Conservation (phyloP, 2,797 vertebrate genomes). For the Typhlichthys eigenmanni region DNA sequence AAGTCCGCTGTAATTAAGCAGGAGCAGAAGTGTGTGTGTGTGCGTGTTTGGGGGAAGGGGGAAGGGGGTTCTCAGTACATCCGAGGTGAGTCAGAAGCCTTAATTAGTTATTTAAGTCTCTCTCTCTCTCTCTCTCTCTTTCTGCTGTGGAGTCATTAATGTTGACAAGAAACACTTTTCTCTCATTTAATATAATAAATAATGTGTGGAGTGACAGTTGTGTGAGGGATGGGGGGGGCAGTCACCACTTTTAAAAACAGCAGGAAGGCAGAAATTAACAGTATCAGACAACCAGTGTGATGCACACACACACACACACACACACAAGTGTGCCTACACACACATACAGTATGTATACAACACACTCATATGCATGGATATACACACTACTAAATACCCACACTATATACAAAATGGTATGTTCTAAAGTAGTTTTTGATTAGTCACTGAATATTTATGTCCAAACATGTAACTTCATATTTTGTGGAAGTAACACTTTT, state of each 20-base stretch:
- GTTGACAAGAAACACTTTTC: constrained; percentile 67
- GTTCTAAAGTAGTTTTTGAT: too few relatives aligned
- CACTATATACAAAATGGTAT: too few relatives aligned
- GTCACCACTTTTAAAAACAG: constrained; percentile 68
- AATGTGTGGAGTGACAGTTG: constrained; percentile 71
- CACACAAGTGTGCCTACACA: constrained; percentile 4
- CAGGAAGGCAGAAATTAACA: constrained; percentile 71
- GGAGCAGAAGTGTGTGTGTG: not conserved
- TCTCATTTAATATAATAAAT: constrained; percentile 74
- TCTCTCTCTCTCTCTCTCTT: constrained; percentile 31
- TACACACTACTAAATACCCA: not conserved
- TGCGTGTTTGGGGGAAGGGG: not conserved
- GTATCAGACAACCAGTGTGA: constrained; percentile 64
- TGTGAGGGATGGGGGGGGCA: constrained; percentile 33
- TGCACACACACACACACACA: constrained; percentile 26
- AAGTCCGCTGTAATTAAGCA: constrained; percentile 53
- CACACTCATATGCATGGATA: constrained; percentile 1
- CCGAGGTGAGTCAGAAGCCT: constrained; percentile 58
- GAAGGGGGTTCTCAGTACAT: constrained; percentile 39
- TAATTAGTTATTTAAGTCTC: constrained; percentile 64
- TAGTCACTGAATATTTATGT: too few relatives aligned
- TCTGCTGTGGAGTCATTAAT: constrained; percentile 68
- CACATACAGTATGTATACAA: not conserved
- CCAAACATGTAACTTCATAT: too few relatives aligned
- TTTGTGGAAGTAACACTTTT: too few relatives aligned